Evolutionary conservation across 2,888 invertebrate species (phyloP), one percentile per base, ranked within the genome.

Genomic region (Creontiades dilutus): DNA sequence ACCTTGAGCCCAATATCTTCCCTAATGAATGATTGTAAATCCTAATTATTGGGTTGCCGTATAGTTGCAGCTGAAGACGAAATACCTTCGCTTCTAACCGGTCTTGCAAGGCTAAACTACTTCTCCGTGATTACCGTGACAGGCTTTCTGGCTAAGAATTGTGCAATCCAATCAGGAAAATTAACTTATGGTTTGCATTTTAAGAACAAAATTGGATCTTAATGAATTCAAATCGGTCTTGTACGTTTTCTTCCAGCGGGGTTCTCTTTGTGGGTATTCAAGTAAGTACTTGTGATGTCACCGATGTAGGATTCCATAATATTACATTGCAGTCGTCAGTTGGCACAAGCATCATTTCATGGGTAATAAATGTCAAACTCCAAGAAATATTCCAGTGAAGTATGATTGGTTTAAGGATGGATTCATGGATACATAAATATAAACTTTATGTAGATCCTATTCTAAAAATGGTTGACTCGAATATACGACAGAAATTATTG

Each of bases 51-150:
- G 82, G 82, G 48, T 52, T 52, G 82, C 48, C 82, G 14, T 52
- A 23, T 55, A 52, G 82, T 82, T 82, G 82, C 82, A 82, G 55
- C 52, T 82, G 82, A 82, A 82, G 82, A 82, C 52, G 82, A 82
- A 82, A 82, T 82, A 81, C 82, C 82, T 52, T 16, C 9, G 7
- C 23, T 14, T 16, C 27, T 55, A 82, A 82, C 82, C 82, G 82
- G 82, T 82, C 55, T 52, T 82, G 82, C 82, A 82, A 82, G 82
- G 82, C 82, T 82, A 82, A 82, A 82, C 82, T 82, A 82, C 82
- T 82, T 47, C 82, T 48, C 46, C 82, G 82, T 27, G 82, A 82
- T 82, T 52, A 52, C 82, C 82, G 55, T 19, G 52, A 82, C 82
- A 27, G 55, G 48, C 48, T 52, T 68, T 82, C 55, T 82, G 52